These are phyloP conservation scores for Dryomyza anilis DNA, from an alignment of 2,888 invertebrate genomes.

Conservation along the genomic window DNA sequence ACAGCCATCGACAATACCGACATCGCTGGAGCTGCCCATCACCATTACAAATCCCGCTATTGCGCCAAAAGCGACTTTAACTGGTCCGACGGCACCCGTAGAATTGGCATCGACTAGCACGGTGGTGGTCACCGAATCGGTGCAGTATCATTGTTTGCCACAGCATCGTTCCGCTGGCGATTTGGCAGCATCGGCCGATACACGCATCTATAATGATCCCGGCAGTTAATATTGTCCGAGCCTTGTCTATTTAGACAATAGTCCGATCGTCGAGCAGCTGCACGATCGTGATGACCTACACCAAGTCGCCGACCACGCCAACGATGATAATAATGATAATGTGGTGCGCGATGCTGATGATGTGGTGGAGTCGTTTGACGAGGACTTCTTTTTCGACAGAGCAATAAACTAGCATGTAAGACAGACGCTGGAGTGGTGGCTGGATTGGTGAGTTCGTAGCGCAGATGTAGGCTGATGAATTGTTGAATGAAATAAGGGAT, in stretches of 20 bases:
- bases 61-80: conserved; percentile 61
- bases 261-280: background rate
- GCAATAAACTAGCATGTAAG: conserved; percentile 25
- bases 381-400: conserved; percentile 25
- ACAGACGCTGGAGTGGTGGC: too few relatives aligned
- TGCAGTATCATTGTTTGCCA: conserved; percentile 24
- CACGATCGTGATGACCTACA: conserved; percentile 6
- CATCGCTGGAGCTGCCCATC: conserved; percentile 75
- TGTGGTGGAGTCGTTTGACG: conserved; percentile 15
- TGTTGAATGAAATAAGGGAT: too few relatives aligned
- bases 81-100: conserved; percentile 32
- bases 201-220: conserved; percentile 38
- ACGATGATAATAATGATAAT: too few relatives aligned
- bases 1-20: conserved; percentile 65
- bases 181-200: conserved; percentile 31
- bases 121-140: conserved; percentile 15
- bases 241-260: conserved; percentile 29
- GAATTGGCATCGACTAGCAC: conserved; percentile 10
- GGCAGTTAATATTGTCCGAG: conserved; percentile 36
- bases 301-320: too few relatives aligned
- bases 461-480: too few relatives aligned
- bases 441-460: too few relatives aligned
- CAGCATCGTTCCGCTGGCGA: conserved; percentile 29
- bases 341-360: conserved; percentile 6
- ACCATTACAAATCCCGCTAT: conserved; percentile 79